phyloP scores from a whole-genome alignment of 2,888 invertebrate genomes.

The Myopa tessellatipennis region DNA sequence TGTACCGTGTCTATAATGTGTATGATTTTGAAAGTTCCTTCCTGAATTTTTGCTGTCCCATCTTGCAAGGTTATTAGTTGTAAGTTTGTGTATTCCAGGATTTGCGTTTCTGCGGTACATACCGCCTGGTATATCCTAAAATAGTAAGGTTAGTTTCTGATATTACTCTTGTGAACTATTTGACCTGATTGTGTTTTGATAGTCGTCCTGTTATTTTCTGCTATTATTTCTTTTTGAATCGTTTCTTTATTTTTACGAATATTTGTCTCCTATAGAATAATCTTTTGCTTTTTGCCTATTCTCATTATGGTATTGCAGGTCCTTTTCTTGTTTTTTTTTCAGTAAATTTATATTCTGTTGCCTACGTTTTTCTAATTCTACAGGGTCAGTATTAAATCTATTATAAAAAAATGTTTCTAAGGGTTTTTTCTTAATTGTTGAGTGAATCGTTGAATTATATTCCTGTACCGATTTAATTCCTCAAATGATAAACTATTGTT shows the following conservation, averaged over 20 bases:
- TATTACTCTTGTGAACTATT: not conserved
- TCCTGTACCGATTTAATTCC: too few relatives aligned
- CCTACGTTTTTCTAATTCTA: too few relatives aligned
- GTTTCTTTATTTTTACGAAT: slow-evolving; percentile 45
- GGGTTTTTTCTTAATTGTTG: slow-evolving; percentile 43
- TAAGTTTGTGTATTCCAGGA: too few relatives aligned
- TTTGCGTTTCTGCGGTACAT: too few relatives aligned
- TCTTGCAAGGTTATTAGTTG: too few relatives aligned
- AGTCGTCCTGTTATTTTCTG: not conserved
- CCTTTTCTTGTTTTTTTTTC: not conserved
- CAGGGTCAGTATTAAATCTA: too few relatives aligned
- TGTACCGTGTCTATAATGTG: too few relatives aligned
- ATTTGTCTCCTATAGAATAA: slow-evolving; percentile 45
- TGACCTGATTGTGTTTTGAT: not conserved
- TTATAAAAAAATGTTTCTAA: slow-evolving; percentile 44
- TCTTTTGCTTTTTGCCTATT: slow-evolving; percentile 42
- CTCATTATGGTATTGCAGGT: slow-evolving; percentile 35
- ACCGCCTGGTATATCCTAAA: too few relatives aligned
- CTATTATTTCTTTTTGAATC: slow-evolving; percentile 11
- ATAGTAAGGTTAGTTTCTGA: not conserved
- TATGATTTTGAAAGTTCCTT: too few relatives aligned
- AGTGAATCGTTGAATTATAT: slow-evolving; percentile 45
- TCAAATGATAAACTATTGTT: too few relatives aligned
- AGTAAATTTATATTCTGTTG: slow-evolving; percentile 20
- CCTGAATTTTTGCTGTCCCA: too few relatives aligned